phyloP scores from a whole-genome alignment of 2,797 vertebrate genomes.

The Cryptoprocta ferox region DNA sequence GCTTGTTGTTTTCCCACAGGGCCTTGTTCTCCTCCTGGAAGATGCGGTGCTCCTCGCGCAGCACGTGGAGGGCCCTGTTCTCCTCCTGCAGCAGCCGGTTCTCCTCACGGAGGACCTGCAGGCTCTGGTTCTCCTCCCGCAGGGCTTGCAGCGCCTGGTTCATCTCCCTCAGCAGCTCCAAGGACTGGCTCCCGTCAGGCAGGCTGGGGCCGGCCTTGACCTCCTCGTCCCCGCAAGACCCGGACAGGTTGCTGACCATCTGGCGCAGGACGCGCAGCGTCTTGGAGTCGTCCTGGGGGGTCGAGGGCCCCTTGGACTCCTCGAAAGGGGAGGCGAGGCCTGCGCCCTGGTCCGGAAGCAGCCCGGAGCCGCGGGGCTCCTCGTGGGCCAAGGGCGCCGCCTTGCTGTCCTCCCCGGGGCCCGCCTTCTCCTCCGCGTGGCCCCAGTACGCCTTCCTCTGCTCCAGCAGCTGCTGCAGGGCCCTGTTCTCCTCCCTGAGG shows the following conservation, averaged over 20 bases:
- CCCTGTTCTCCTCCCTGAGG: conserved; percentile 69
- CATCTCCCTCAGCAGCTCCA: conserved; percentile 76
- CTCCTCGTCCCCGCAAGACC: conserved; percentile 19
- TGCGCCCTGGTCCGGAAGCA: background rate
- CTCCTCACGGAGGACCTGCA: conserved; percentile 74
- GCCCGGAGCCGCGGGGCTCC: background rate
- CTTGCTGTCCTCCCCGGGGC: background rate
- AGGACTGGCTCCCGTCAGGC: background rate
- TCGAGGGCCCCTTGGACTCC: conserved; percentile 51
- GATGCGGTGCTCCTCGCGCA: conserved; percentile 59
- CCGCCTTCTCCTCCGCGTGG: conserved; percentile 34
- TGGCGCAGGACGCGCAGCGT: background rate
- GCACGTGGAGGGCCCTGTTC: conserved; percentile 57
- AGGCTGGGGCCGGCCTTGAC: background rate
- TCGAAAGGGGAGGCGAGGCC: conserved; percentile 57
- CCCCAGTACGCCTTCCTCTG: conserved; percentile 62
- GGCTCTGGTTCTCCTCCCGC: conserved; percentile 51
- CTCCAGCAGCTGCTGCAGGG: conserved; percentile 75
- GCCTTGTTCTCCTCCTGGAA: conserved; percentile 71
- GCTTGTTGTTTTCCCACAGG: conserved; percentile 82
- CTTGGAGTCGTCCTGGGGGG: conserved; percentile 52
- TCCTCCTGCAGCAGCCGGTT: conserved; percentile 73
- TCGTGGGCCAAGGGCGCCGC: fast-evolving
- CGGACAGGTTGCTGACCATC: conserved; percentile 20
- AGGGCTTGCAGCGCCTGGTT: conserved; percentile 71